Conservation (phyloP, 2,888 invertebrate species). For the Bembecia ichneumoniformis region DNA sequence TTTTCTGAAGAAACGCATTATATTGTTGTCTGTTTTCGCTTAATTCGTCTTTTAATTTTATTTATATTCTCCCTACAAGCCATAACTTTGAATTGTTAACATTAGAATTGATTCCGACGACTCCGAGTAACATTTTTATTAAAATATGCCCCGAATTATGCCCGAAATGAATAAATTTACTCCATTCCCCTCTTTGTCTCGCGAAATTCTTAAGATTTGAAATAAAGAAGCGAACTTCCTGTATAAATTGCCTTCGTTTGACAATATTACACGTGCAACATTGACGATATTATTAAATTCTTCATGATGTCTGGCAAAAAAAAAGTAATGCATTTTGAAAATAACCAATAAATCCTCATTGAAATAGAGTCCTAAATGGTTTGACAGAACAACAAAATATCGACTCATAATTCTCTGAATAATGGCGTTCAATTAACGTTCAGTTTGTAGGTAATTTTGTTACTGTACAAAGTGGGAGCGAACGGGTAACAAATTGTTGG, state of each 20-base stretch:
- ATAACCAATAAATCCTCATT: no score
- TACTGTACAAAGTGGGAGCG: constrained; percentile 23
- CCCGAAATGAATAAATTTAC: constrained; percentile 53
- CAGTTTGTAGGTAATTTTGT: constrained; percentile 31
- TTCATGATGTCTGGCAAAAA: no score
- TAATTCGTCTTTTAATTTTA: no score
- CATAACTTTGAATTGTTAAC: constrained; percentile 1
- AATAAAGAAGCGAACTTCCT: constrained; percentile 30
- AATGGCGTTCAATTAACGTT: constrained; percentile 30
- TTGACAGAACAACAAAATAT: constrained; percentile 5
- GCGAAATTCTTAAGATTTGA: constrained; percentile 36
- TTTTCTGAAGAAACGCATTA: no score
- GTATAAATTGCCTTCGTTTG: constrained; percentile 31
- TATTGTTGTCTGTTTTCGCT: no score
- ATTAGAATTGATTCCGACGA: constrained; percentile 22
- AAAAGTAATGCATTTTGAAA: no score
- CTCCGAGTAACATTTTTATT: constrained; percentile 37
- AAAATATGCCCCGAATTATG: constrained; percentile 54
- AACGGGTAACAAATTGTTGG: constrained; percentile 32
- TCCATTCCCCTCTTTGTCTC: constrained; percentile 33
- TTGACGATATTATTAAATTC: no score
- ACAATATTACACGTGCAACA: constrained; percentile 2
- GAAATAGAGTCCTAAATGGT: no score
- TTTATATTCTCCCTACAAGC: neutral
- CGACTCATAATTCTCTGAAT: constrained; percentile 14